Percentiles rank a stretch among this genome's conserved stretches.
phyloP scores from a whole-genome alignment of 2,113 vertebrate species.

The Paradoxurus hermaphroditus region DNA sequence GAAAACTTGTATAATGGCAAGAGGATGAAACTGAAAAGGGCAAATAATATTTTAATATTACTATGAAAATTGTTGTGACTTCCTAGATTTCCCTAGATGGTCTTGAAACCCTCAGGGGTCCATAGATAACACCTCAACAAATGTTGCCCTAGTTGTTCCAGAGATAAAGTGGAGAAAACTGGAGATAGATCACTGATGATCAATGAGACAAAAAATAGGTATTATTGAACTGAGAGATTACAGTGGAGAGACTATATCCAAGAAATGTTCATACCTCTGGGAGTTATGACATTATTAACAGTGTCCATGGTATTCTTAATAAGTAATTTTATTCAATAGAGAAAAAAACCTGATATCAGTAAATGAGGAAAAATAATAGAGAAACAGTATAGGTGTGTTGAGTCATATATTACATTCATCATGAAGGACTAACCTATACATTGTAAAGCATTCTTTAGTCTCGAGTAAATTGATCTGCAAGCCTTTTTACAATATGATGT shows the following conservation, averaged over 20 bases:
- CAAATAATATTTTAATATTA: background rate
- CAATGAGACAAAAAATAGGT: background rate
- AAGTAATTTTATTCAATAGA: background rate
- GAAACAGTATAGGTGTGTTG: background rate
- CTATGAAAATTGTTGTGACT: background rate
- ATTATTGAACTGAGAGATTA: background rate
- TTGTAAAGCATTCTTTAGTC: background rate
- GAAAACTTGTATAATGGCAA: background rate
- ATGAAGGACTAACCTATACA: background rate
- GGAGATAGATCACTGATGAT: background rate
- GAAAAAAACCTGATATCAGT: background rate
- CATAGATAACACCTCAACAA: background rate
- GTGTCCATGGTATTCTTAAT: background rate
- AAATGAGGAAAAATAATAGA: background rate
- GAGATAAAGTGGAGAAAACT: background rate
- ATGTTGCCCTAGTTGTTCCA: background rate
- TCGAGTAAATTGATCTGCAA: background rate
- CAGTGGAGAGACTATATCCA: background rate
- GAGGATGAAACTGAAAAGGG: background rate
- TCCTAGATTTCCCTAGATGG: background rate
- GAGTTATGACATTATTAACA: background rate
- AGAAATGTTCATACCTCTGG: background rate
- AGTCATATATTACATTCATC: background rate
- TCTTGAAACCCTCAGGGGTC: background rate
- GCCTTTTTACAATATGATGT: background rate